A percentile compares a stretch with the other conserved stretches of the same genome.
phyloP scores from a whole-genome alignment of 2,113 vertebrate genomes.

The Amazona guildingii region DNA sequence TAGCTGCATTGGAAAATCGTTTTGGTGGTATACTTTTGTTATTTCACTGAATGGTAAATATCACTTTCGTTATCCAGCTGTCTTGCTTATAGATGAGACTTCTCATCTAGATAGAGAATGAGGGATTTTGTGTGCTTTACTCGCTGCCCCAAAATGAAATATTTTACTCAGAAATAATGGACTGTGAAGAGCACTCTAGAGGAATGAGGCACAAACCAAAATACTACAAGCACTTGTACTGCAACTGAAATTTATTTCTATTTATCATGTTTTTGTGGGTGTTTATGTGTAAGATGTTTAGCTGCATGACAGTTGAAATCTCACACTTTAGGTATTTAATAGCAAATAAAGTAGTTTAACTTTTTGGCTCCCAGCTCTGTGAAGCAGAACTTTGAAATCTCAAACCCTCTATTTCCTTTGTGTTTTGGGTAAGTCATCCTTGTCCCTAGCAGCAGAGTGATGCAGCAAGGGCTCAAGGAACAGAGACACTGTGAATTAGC shows the following conservation, averaged over 20 bases:
- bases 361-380: not conserved
- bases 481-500: not conserved
- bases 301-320: not conserved
- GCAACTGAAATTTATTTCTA: not conserved
- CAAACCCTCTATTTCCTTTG: not conserved
- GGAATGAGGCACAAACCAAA: slow-evolving; percentile 27
- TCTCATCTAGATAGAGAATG: not conserved
- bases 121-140: slow-evolving; percentile 12
- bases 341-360: not conserved
- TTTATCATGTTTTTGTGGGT: not conserved
- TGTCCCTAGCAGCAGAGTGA: not conserved
- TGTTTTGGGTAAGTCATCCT: not conserved
- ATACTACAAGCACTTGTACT: not conserved
- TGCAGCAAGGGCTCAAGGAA: not conserved
- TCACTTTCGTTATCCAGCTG: not conserved
- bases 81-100: not conserved
- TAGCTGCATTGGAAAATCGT: not conserved
- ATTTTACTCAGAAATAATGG: slow-evolving; percentile 12
- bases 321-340: not conserved
- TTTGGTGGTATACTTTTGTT: not conserved
- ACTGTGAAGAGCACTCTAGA: not conserved
- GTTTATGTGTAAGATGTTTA: not conserved
- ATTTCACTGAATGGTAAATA: not conserved
- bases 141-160: not conserved
- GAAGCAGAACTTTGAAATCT: not conserved